A percentile compares a stretch with the other conserved stretches of the same genome.
Evolutionary conservation across 2,888 invertebrate genomes (phyloP).

Genomic region (Yponomeuta sedellus): DNA sequence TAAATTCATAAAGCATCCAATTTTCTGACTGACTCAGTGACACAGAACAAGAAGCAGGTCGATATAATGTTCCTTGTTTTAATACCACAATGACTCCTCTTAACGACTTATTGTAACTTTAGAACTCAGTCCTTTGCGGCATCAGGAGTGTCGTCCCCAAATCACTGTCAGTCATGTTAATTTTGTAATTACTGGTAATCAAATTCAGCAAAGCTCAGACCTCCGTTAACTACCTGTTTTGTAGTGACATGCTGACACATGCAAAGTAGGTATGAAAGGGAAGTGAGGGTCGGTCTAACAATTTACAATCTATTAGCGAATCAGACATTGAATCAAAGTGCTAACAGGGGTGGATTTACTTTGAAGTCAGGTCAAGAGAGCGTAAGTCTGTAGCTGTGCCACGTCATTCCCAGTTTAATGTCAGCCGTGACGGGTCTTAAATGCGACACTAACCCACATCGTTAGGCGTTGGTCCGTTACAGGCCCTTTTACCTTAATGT

Average conservation of each 20-base stretch:
- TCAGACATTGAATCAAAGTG: slow-evolving; percentile 9
- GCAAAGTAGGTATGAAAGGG: slow-evolving; percentile 7
- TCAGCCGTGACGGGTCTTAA: slow-evolving; percentile 38
- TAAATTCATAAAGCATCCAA: no score
- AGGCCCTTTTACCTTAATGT: slow-evolving; percentile 45
- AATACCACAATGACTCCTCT: no score
- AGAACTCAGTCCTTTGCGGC: no score
- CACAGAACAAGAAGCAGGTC: no score
- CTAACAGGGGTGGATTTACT: slow-evolving; percentile 3
- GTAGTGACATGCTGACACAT: neutral
- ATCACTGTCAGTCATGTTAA: no score
- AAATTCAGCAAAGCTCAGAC: neutral
- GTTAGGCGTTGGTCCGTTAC: slow-evolving; percentile 48
- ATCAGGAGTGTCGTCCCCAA: no score
- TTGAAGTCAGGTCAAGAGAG: slow-evolving; percentile 16
- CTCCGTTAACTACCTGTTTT: neutral
- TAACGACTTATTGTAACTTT: no score
- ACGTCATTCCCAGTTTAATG: slow-evolving; percentile 47
- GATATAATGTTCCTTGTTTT: no score
- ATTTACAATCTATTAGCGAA: neutral
- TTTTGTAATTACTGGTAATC: neutral
- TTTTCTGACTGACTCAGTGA: no score
- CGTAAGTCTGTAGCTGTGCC: slow-evolving; percentile 27
- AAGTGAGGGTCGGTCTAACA: slow-evolving; percentile 1
- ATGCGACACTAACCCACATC: slow-evolving; percentile 43